Conservation (phyloP, 2,113 vertebrate species). For the Sarotherodon lohbergeri region DNA sequence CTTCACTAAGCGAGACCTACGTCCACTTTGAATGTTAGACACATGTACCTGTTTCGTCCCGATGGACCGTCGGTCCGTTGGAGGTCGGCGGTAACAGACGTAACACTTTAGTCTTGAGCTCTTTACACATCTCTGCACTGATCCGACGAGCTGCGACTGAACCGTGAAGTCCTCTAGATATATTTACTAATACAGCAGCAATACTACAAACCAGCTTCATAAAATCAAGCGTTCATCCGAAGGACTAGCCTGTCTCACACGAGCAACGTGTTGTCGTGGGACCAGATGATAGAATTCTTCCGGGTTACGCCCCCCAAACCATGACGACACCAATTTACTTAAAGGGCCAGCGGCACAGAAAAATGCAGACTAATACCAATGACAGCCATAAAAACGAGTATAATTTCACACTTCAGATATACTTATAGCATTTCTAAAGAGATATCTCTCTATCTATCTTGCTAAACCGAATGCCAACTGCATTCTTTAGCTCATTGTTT, state of each 20-base stretch:
- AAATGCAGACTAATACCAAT: neutral
- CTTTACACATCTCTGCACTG: conserved; percentile 59
- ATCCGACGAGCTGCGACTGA: neutral
- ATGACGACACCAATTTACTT: conserved; percentile 1
- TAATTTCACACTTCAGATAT: neutral
- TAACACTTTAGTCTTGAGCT: conserved; percentile 64
- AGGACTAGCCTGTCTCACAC: no score
- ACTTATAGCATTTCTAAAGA: neutral
- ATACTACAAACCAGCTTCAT: neutral
- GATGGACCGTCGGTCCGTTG: conserved; percentile 9
- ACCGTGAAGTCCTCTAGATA: neutral
- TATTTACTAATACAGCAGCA: neutral
- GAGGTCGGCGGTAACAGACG: conserved; percentile 2
- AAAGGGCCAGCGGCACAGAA: conserved; percentile 25
- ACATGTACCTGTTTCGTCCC: conserved; percentile 17
- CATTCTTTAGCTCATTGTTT: neutral
- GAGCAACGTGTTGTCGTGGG: neutral
- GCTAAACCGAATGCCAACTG: neutral
- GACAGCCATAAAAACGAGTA: neutral
- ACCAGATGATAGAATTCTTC: conserved; percentile 24
- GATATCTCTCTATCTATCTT: fast-evolving
- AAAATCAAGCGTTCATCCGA: neutral
- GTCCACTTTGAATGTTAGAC: neutral
- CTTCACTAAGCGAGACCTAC: neutral
- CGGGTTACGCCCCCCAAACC: conserved; percentile 48